Evolutionary conservation across 2,797 vertebrate species (phyloP), one percentile per base, ranked within the genome.

Genomic region (Eremophila alpestris): DNA sequence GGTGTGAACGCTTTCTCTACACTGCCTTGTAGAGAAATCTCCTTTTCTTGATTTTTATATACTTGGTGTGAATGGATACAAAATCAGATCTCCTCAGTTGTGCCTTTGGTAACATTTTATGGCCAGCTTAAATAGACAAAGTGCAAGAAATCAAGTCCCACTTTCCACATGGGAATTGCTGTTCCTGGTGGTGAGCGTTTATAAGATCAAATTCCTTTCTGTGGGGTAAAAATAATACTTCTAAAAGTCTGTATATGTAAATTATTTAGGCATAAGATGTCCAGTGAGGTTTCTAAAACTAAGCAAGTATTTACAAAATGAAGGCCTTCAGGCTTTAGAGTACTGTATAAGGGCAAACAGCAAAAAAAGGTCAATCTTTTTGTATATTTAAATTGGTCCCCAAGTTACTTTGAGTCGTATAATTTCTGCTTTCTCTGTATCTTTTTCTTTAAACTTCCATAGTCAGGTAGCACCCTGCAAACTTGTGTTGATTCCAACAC

Each of bases 401-500:
- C 40, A 76, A 59, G 83, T 80, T 70, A 64, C 67, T 74, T 83
- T 41, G 41, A 83, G 81, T 82, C 56, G 45, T 24, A 48, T 85
- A 4, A 69, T 89, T 87, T 92, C 73, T 96, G 54, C 56, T 74
- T 92, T 92, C 74, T 78, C 58, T 56, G 20, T 79, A 43, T 76
- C 83, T 77, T 46, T 62, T 81, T 52, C 60, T 77, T 27, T 65
- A 80, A 83, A 89, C 54, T 90, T 89, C 86, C 79, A 23, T 23
- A 83, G 87, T 85, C 89, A 96, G 80, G 86, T 90, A 73, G 75
- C 84, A 90, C 49, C 40, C 60, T 76, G 87, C 81, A 93, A 70
- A 77, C 91, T 91, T 91, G 83, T 3, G 1, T 40, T 87, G 89
- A 94, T 96, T 96, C 83, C 32, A 13, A 96, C 96, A 90, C 96